Evolutionary conservation across 2,797 vertebrate genomes (phyloP).

Genomic region (Rachycentron canadum): DNA sequence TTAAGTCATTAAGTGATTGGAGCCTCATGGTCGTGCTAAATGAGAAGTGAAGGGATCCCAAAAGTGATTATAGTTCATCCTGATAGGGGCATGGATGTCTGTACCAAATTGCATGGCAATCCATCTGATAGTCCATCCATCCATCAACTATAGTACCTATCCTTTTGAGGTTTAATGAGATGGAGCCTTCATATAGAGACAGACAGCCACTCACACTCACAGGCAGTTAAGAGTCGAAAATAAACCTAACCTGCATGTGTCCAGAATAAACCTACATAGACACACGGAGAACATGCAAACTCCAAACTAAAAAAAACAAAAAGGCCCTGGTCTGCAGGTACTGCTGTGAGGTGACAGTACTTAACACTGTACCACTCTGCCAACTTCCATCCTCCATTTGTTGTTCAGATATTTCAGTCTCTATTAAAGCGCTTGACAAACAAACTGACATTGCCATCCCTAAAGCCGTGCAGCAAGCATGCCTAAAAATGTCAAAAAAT

Average conservation of each 20-base stretch:
- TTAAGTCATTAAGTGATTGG: neutral
- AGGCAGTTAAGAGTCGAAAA: no score
- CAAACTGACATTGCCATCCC: neutral
- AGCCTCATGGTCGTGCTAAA: neutral
- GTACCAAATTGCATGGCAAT: neutral
- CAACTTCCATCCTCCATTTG: neutral
- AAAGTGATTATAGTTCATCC: neutral
- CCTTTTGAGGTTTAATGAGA: no score
- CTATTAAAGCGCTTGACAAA: neutral
- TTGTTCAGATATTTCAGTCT: neutral
- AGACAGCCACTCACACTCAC: no score
- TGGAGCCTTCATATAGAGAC: no score
- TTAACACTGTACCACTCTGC: no score
- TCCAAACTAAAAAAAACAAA: no score
- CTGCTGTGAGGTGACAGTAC: no score
- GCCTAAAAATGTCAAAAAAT: neutral
- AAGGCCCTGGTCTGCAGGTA: no score
- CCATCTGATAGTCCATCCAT: neutral
- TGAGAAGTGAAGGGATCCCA: neutral
- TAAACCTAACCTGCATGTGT: no score
- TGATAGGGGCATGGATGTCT: neutral
- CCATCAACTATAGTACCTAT: no score
- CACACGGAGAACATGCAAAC: no score
- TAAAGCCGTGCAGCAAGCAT: neutral
- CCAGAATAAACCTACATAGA: no score